phyloP scores from a whole-genome alignment of 2,888 invertebrate species.

The Tetranychus piercei region DNA sequence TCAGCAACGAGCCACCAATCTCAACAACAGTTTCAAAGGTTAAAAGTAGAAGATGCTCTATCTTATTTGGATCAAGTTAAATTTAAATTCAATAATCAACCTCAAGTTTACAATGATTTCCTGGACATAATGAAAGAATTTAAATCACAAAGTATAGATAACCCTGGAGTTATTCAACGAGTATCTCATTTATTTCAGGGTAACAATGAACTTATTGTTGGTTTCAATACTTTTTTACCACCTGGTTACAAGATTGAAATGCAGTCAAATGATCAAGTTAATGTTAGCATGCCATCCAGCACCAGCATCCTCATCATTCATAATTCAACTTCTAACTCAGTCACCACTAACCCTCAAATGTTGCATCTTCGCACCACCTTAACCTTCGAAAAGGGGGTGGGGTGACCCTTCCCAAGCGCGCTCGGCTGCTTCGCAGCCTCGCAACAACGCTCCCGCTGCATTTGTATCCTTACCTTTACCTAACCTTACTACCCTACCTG shows the following conservation, averaged over 20 bases:
- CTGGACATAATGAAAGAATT: slow-evolving; percentile 99
- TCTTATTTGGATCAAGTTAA: slow-evolving; percentile 81
- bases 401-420: no score
- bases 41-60: slow-evolving; percentile 75
- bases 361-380: neutral
- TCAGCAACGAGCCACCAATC: neutral
- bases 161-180: slow-evolving; percentile 86
- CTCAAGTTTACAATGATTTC: slow-evolving; percentile 92
- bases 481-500: no score
- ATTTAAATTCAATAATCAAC: slow-evolving; percentile 84
- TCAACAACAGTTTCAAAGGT: slow-evolving; percentile 23
- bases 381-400: no score
- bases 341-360: slow-evolving; percentile 2
- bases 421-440: no score
- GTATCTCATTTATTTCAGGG: slow-evolving; percentile 90
- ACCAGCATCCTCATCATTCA: slow-evolving; percentile 8
- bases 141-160: slow-evolving; percentile 91
- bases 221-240: slow-evolving; percentile 95
- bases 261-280: slow-evolving; percentile 69
- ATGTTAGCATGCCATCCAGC: slow-evolving; percentile 36
- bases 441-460: no score
- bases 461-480: no score
- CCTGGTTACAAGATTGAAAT: slow-evolving; percentile 98
- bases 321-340: neutral
- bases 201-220: slow-evolving; percentile 89